Percentiles rank a stretch among this genome's conserved stretches.
Evolutionary conservation across 2,797 vertebrate genomes (phyloP).

Genomic region (Takifugu rubripes): DNA sequence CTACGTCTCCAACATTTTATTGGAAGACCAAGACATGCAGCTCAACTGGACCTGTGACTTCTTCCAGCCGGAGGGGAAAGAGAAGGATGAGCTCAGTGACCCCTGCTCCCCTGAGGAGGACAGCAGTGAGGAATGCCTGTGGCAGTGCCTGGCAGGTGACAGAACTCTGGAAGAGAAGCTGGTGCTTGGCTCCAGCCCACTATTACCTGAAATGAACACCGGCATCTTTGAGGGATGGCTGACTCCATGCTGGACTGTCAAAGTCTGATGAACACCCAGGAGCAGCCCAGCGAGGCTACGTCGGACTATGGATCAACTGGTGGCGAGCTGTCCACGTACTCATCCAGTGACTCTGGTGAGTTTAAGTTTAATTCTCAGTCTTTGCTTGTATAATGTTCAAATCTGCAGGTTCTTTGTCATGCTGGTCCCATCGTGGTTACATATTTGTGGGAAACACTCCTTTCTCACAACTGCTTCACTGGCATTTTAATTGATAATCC

Average conservation of each 20-base stretch:
- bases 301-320: no score
- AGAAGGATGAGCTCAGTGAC: constrained; percentile 23
- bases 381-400: no score
- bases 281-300: no score
- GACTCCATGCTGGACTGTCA: constrained; percentile 75
- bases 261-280: no score
- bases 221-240: constrained; percentile 78
- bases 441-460: constrained; percentile 43
- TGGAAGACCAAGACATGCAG: constrained; percentile 76
- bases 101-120: constrained; percentile 37
- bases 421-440: no score
- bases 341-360: no score
- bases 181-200: constrained; percentile 74
- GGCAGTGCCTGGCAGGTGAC: constrained; percentile 53
- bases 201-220: constrained; percentile 77
- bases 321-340: no score
- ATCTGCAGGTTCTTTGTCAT: no score
- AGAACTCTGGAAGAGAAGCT: constrained; percentile 69
- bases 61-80: constrained; percentile 44
- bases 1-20: constrained; percentile 75
- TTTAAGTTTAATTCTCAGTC: no score
- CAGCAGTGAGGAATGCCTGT: constrained; percentile 65
- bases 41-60: constrained; percentile 70
- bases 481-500: constrained; percentile 22
- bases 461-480: not conserved